phyloP scores from a whole-genome alignment of 2,888 invertebrate genomes.

The Galeruca laticollis region DNA sequence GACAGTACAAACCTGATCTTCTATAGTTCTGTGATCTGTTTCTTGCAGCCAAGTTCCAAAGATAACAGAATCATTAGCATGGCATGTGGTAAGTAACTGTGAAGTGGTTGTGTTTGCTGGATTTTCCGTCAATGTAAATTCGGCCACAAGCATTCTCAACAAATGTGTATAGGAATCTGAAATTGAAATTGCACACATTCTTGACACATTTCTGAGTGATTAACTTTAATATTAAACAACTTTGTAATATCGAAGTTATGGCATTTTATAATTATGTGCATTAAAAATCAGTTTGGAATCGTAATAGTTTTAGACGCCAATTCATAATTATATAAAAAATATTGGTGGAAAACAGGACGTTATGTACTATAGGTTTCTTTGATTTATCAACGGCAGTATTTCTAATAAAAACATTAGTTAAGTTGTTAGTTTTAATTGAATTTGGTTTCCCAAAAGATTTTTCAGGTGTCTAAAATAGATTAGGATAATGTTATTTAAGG shows the following conservation, averaged over 20 bases:
- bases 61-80: constrained; percentile 90
- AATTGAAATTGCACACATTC: constrained; percentile 19
- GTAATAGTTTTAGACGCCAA: no score
- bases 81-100: constrained; percentile 83
- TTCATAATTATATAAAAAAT: no score
- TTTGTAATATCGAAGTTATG: not conserved
- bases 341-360: no score
- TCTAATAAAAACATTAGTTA: no score
- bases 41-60: constrained; percentile 96
- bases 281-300: no score
- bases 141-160: constrained; percentile 91
- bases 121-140: constrained; percentile 95
- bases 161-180: constrained; percentile 86
- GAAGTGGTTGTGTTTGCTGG: constrained; percentile 92
- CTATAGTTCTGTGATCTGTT: constrained; percentile 95
- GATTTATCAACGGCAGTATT: no score
- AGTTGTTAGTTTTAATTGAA: no score
- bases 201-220: not conserved
- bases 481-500: no score
- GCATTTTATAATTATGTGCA: no score
- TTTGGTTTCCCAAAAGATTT: no score
- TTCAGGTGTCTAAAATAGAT: no score
- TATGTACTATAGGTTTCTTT: no score
- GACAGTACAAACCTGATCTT: constrained; percentile 89
- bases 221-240: not conserved